Evolutionary conservation across 2,797 vertebrate genomes (phyloP).

Genomic region (Tapirus indicus): DNA sequence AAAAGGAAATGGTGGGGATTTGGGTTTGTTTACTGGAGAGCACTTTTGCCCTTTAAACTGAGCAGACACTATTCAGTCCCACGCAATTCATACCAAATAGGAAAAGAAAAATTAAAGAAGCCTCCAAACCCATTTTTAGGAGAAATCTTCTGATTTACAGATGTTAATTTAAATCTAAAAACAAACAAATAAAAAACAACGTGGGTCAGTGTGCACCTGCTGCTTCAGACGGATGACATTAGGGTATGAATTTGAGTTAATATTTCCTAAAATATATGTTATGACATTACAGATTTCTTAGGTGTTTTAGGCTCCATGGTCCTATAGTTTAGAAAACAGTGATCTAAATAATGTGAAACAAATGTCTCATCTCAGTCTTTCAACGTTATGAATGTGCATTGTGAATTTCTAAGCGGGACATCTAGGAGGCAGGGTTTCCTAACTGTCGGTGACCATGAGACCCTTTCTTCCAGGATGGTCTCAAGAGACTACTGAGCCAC

Average conservation of each 20-base stretch:
- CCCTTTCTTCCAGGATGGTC: background rate
- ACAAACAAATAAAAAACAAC: background rate
- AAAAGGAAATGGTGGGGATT: background rate
- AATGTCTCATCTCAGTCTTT: background rate
- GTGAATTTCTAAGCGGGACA: background rate
- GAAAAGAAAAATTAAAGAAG: conserved; percentile 2
- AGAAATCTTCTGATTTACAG: background rate
- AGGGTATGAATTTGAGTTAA: background rate
- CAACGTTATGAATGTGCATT: background rate
- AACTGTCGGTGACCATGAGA: background rate
- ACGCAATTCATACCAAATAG: background rate
- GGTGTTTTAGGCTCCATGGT: background rate
- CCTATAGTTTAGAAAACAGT: background rate
- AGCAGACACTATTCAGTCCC: background rate
- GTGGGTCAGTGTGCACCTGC: background rate
- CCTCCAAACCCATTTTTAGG: background rate
- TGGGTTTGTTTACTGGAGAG: too few relatives aligned
- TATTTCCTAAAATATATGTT: background rate
- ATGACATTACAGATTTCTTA: background rate
- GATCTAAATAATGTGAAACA: background rate
- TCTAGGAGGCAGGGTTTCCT: background rate
- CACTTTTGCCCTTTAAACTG: background rate
- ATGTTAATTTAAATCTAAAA: conserved; percentile 13
- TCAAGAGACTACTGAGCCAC: background rate
- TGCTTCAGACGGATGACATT: background rate